Evolutionary conservation across 2,113 vertebrate species (phyloP), one percentile per base, ranked within the genome.

Genomic region (Gymnarchus niloticus): DNA sequence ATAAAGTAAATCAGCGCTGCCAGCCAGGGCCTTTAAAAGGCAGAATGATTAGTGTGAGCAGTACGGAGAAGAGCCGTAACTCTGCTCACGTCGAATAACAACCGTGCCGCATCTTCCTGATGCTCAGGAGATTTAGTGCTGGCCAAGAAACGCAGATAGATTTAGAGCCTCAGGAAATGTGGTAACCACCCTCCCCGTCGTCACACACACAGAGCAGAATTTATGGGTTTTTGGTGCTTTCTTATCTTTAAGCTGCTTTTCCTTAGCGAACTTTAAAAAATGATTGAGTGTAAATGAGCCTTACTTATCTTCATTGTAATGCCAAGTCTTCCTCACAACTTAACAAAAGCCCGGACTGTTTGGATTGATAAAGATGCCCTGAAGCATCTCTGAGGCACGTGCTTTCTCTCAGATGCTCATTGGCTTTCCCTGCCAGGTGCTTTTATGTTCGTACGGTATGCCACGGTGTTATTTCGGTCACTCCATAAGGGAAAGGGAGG

Each of bases 381-480:
- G n/a, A 8, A 25, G 54, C 3, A 7, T 59, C 82, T 83, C 37
- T 48, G 56, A 57, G 14, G n/a, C n/a, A n/a, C n/a, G n/a, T n/a
- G n/a, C n/a, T n/a, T n/a, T n/a, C n/a, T n/a, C 41, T 41, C 17
- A n/a, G n/a, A 44, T 14, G 83, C n/a, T n/a, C n/a, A n/a, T n/a
- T n/a, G 44, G 46, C 6, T 44, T 57, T 54, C 54, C 52, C 54
- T 83, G 83, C 52, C 83, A 73, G 23, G 46, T 73, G 59, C 48
- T 9, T 1, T 69, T 25, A 59, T 33, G 25, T 61, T 59, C 21
- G 48, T 69, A 51, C 46, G 48, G 48, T 69, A 51, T 51, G 48
- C 19, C 56, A 61, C 4, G 23, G n/a, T 84, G 83, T 51, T 69
- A 84, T 84, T 84, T 84, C 48, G 44, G 25, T 52, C 46, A 49